phyloP scores from a whole-genome alignment of 2,797 vertebrate species.

The Muscicapa comitata region DNA sequence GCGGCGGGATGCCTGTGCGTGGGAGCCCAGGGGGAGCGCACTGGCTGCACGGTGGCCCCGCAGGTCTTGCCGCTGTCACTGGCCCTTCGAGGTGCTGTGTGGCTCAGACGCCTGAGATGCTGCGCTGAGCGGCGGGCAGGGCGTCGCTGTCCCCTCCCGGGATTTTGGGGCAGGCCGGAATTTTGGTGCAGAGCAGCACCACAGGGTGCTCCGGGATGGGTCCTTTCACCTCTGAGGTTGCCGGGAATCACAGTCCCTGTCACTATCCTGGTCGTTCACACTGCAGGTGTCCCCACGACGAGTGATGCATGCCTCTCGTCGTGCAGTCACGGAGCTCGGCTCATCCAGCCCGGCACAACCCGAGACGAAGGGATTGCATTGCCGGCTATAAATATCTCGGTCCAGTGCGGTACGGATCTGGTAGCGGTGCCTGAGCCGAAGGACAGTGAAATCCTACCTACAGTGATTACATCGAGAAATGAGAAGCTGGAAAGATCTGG shows the following conservation, averaged over 20 bases:
- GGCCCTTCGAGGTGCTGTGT: background rate
- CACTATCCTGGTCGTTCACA: accelerated
- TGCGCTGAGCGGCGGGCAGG: accelerated
- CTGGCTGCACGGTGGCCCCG: accelerated
- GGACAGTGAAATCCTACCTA: background rate
- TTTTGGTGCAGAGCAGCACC: background rate
- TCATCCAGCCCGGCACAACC: background rate
- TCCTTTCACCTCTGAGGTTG: background rate
- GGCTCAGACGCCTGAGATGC: background rate
- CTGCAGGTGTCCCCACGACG: background rate
- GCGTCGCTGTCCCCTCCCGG: background rate
- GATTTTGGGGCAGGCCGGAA: background rate
- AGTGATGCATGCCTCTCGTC: background rate
- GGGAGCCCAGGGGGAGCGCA: accelerated
- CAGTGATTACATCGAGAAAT: background rate
- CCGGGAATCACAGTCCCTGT: background rate
- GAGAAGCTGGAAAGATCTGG: background rate
- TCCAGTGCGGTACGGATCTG: accelerated
- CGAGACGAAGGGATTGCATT: background rate
- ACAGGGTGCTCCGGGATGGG: accelerated
- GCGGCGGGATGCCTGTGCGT: accelerated
- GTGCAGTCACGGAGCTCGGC: accelerated
- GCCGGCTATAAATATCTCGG: background rate
- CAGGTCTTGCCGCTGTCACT: accelerated
- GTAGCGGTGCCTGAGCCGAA: background rate